phyloP scores from a whole-genome alignment of 1,140 invertebrate genomes.

The Aphelinus atriplicis region DNA sequence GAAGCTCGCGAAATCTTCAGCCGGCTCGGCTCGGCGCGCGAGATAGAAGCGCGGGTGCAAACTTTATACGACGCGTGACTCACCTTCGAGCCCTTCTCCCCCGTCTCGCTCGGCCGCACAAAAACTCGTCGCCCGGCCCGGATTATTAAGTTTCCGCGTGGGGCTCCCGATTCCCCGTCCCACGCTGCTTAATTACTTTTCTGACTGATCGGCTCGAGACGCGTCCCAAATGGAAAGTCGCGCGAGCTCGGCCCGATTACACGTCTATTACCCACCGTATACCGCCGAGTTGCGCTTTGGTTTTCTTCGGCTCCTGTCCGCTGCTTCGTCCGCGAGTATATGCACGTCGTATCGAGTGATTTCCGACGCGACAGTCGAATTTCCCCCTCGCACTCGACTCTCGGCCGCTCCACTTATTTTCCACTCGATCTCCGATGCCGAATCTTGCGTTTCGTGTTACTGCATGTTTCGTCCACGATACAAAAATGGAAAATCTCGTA shows the following conservation, averaged over 20 bases:
- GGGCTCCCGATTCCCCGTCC: constrained; percentile 10
- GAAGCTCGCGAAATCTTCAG: constrained; percentile 30
- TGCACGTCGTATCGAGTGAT: too few species aligned
- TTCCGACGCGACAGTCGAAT: too few species aligned
- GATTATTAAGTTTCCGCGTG: constrained; percentile 44
- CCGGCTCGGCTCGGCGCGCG: background rate
- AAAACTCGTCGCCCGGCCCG: constrained; percentile 10
- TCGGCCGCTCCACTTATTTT: too few species aligned
- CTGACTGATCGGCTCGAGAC: background rate
- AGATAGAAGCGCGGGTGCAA: constrained; percentile 35
- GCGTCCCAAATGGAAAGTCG: background rate
- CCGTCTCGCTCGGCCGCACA: constrained; percentile 17
- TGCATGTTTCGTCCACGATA: too few species aligned
- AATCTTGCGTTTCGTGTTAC: too few species aligned
- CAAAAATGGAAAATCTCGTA: too few species aligned
- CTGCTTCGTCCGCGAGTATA: too few species aligned
- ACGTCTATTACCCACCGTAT: too few species aligned
- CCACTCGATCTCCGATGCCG: too few species aligned
- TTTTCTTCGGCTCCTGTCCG: too few species aligned
- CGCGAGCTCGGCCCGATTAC: background rate
- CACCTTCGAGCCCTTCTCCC: constrained; percentile 45
- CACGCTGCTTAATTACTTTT: constrained; percentile 10
- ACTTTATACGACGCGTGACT: constrained; percentile 48
- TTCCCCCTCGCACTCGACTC: too few species aligned
- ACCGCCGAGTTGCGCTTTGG: too few species aligned